Base-by-base conservation (phyloP, 2,113 vertebrate genomes). In the Rhea pennata region DNA sequence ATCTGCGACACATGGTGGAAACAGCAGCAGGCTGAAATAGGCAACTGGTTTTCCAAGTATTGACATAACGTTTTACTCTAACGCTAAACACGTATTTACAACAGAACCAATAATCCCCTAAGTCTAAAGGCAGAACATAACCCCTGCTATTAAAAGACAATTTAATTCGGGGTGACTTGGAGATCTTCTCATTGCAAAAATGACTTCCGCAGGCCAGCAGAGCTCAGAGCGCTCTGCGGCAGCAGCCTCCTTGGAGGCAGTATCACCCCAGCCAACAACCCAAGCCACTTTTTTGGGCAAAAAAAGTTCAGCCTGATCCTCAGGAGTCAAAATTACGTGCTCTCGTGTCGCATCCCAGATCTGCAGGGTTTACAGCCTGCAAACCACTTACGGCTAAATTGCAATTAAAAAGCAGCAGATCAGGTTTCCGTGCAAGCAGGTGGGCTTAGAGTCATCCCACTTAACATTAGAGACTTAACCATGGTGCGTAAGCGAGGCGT, bases 61-160 rank as follows among this genome's bases (percentile, higher is more conserved):
- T 92, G 79, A 93, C 84, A 79, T 33, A 90, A 89, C 74, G 74
- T 92, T 93, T 94, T 56, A 56, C 42, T 92, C 53, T 88, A 87
- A 95, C 48, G 73, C 86, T 93, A 58, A 92, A 79, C 54, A 87
- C 36, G 22, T 69, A 91, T 79, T 94, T 80, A 77, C 59, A 92
- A 50, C 74, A 89, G 93, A 58, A 72, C 27, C 0, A 0, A 84
- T 85, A 93, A 96, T 64, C 66, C 81, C 42, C 4, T 2, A 8
- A 85, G 74, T 15, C 80, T 59, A 67, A 81, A 81, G 82, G 73
- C 0, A 2, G 51, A 90, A 72, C 1, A 1, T 75, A 89, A 91
- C 72, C 51, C 61, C 61, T 92, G 73, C 56, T 88, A 86, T 90
- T 79, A 90, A 53, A 92, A 94, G 83, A 94, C 73, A 87, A 67